Base-by-base conservation (phyloP, 2,888 invertebrate species). In the Amiota mariae region DNA sequence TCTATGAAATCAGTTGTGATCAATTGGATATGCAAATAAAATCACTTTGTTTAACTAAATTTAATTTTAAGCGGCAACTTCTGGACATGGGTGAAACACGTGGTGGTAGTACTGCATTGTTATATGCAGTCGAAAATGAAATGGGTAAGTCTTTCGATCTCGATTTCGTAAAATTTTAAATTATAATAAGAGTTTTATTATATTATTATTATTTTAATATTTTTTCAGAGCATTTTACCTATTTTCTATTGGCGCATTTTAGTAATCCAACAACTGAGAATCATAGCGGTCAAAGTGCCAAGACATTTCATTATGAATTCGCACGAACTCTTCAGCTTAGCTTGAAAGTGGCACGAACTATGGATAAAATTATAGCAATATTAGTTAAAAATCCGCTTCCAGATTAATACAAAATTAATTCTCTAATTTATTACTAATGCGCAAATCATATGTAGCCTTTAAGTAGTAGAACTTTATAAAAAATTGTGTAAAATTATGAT, bases 201-300 rank as follows among this genome's bases (percentile, higher is more conserved):
- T n/a, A n/a, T n/a, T 70, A 46, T 70, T 57, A 48, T 63, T 48
- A 72, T 57, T 74, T 6, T 6, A 36, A 36, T 4, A 6, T 36
- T 66, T 20, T 78, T 82, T 13, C 73, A 87, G 88, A 89, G 63
- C 87, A 89, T 72, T 78, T 89, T 10, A 79, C 86, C 57, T 89
- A 88, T 70, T 85, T 89, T 71, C 72, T 89, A 8, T 70, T 89
- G 63, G 87, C 88, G 0, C 88, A 89, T 71, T 76, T 88, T 15
- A 80, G 84, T 10, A 84, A 89, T 81, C 90, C 90, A 2, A 84
- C 84, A 9, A 77, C 85, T 15, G 80, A 84, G 72, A 89, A 88
- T 73, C 80, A 85, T 11, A 82, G 87, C 74, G 88, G 88, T 0
- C 77, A 84, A 48, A 87, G 88, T 75, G 86, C 89, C 12, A 84